Conservation (phyloP, 1,140 invertebrate genomes). For the Trissolcus basalis region DNA sequence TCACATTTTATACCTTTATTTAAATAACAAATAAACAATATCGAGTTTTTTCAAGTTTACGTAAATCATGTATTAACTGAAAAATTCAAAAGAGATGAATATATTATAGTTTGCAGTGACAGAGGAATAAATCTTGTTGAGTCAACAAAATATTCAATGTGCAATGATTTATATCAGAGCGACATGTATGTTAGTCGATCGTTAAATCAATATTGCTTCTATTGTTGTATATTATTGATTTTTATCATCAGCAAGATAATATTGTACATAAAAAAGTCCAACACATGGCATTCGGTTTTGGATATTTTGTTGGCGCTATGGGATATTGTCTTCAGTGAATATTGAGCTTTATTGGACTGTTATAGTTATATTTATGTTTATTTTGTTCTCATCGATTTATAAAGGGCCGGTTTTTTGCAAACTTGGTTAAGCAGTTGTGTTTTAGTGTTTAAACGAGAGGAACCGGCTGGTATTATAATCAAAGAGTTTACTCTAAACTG, state of each 20-base stretch:
- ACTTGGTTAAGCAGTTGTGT: slow-evolving; percentile 41
- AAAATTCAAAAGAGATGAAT: slow-evolving; percentile 13
- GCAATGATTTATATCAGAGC: background rate
- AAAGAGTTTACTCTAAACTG: slow-evolving; percentile 37
- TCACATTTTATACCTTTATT: no score
- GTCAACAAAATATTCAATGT: slow-evolving; percentile 1
- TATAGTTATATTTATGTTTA: slow-evolving; percentile 57
- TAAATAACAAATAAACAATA: no score
- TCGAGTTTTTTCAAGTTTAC: no score
- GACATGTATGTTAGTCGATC: background rate
- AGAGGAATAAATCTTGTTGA: background rate
- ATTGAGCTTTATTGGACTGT: slow-evolving; percentile 52
- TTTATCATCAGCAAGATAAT: background rate
- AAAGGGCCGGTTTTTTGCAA: background rate
- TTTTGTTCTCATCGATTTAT: slow-evolving; percentile 34
- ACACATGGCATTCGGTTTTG: background rate
- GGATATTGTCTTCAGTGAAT: background rate
- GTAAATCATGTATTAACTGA: no score
- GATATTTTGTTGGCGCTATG: slow-evolving; percentile 1
- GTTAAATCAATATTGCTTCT: no score
- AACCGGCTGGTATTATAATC: slow-evolving; percentile 30
- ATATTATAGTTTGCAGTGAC: slow-evolving; percentile 43
- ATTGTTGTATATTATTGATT: no score
- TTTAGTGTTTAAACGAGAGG: slow-evolving; percentile 45
- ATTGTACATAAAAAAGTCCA: background rate